Evolutionary conservation across 1,140 invertebrate species (phyloP).

Genomic region (Drosophila ironensis): DNA sequence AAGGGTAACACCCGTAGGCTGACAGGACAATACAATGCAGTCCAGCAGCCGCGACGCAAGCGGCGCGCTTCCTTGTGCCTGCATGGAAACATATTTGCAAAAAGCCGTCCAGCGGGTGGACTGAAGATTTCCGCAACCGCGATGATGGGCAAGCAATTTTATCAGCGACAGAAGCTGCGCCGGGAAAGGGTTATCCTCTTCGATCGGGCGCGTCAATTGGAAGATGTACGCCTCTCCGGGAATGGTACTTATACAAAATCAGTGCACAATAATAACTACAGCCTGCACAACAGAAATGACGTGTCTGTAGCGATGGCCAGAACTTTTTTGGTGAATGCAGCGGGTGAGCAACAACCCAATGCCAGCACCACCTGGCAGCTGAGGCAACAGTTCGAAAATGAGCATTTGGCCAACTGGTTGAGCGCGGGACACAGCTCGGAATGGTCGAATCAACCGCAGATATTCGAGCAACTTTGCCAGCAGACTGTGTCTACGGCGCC

Average conservation of each 20-base stretch:
- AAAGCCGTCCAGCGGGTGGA: background rate
- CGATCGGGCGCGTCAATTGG: constrained; percentile 33
- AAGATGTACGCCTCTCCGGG: background rate
- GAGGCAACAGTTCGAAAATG: constrained; percentile 27
- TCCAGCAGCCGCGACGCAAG: background rate
- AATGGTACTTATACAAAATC: constrained; percentile 23
- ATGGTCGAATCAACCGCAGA: background rate
- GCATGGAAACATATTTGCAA: constrained; percentile 42
- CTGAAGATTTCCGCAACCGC: background rate
- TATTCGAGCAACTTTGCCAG: constrained; percentile 46
- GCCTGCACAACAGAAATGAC: constrained; percentile 26
- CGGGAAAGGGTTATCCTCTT: constrained; percentile 29
- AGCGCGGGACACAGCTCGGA: background rate
- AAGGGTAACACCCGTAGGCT: background rate
- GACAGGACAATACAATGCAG: background rate
- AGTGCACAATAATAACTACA: constrained; percentile 38
- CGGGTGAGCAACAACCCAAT: background rate
- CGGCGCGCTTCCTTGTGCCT: constrained; percentile 20
- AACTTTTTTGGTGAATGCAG: constrained; percentile 20
- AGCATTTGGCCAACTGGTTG: constrained; percentile 10
- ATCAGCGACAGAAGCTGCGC: constrained; percentile 29
- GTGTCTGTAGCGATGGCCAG: background rate
- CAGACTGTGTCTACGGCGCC: constrained; percentile 58
- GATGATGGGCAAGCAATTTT: background rate
- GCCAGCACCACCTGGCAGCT: background rate